These are phyloP conservation scores for Meganola albula DNA, from an alignment of 2,888 invertebrate species.

Conservation along the genomic window DNA sequence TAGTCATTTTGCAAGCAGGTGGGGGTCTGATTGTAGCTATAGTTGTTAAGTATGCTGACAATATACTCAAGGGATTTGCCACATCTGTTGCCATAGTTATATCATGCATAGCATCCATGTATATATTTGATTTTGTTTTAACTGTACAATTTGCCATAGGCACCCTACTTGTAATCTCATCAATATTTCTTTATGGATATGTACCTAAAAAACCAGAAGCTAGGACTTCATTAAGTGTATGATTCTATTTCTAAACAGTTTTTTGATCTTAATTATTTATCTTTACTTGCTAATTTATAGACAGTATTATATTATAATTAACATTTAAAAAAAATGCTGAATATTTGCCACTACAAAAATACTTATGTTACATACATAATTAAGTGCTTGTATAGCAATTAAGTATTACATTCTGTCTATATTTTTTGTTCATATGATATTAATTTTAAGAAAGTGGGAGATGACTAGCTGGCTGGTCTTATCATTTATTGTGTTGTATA, in stretches of 20 bases:
- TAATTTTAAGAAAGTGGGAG: too few relatives aligned
- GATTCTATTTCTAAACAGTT: conserved; percentile 32
- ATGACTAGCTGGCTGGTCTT: too few relatives aligned
- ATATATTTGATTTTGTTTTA: conserved; percentile 92
- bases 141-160: conserved; percentile 92
- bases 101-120: conserved; percentile 95
- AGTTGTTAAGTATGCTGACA: conserved; percentile 99
- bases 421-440: too few relatives aligned
- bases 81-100: conserved; percentile 98
- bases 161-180: conserved; percentile 91
- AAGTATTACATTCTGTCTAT: too few relatives aligned
- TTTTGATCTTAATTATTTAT: too few relatives aligned
- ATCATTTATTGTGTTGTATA: too few relatives aligned
- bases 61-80: conserved; percentile 98
- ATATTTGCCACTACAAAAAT: too few relatives aligned
- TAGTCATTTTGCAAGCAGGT: conserved; percentile 93
- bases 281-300: too few relatives aligned
- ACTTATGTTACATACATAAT: too few relatives aligned
- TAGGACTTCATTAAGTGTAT: conserved; percentile 56
- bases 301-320: too few relatives aligned
- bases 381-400: too few relatives aligned
- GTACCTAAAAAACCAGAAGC: conserved; percentile 78
- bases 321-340: too few relatives aligned
- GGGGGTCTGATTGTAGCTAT: conserved; percentile 98
- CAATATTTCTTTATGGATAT: conserved; percentile 95